These are phyloP conservation scores for Ceratitis capitata DNA, from an alignment of 1,140 invertebrate genomes.

Conservation along the genomic window DNA sequence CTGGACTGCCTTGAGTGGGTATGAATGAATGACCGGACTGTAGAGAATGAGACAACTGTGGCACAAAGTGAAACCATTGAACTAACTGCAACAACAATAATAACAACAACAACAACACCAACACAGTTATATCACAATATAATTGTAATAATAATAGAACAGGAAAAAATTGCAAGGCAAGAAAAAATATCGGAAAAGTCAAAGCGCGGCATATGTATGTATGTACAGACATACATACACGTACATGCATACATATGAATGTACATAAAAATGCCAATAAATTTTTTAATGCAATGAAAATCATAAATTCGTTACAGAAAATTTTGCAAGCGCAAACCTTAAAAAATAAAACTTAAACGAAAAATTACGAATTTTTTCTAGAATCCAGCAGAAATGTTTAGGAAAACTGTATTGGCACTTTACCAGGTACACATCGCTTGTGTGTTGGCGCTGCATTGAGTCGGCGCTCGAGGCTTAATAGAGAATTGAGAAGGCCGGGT, in stretches of 20 bases:
- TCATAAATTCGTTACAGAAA: slow-evolving; percentile 9
- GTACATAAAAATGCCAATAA: not conserved
- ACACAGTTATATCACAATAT: too few species aligned
- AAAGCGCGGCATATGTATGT: slow-evolving; percentile 14
- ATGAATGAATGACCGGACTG: slow-evolving; percentile 27
- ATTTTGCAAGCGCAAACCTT: not conserved
- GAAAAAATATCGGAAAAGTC: not conserved
- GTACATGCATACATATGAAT: not conserved
- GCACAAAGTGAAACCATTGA: slow-evolving; percentile 4
- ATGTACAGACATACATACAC: not conserved
- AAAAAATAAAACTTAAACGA: not conserved
- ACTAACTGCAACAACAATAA: not conserved
- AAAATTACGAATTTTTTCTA: not conserved
- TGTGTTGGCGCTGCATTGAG: too few species aligned
- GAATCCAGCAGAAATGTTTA: not conserved
- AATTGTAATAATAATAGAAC: not conserved
- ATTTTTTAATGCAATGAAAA: slow-evolving; percentile 34
- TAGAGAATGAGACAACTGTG: not conserved
- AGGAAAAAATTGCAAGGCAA: not conserved
- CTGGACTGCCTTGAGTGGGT: slow-evolving; percentile 26
- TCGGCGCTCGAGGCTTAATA: slow-evolving; percentile 25
- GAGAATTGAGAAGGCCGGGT: slow-evolving; percentile 32
- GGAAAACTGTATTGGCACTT: too few species aligned
- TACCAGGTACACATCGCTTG: too few species aligned
- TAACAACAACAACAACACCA: not conserved